phyloP scores from a whole-genome alignment of 2,888 invertebrate species.

The Chaitophorus viminalis region DNA sequence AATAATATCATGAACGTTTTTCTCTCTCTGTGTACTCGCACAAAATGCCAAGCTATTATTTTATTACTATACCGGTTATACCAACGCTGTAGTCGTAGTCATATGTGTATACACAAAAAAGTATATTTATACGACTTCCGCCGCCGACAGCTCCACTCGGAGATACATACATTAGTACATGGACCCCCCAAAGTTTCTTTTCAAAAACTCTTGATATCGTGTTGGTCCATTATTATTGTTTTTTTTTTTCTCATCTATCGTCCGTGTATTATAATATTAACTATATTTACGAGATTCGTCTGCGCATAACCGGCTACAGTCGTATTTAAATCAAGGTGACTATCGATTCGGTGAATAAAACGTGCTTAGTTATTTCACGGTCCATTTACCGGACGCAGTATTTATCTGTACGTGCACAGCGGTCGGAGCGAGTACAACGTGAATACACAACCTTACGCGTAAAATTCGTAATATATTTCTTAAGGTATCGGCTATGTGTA shows the following conservation, averaged over 20 bases:
- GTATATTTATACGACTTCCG: constrained; percentile 6
- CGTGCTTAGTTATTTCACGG: too few species aligned
- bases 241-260: background rate
- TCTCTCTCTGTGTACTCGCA: background rate
- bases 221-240: background rate
- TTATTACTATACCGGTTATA: background rate
- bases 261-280: background rate
- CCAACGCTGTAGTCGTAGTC: background rate
- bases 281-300: too few species aligned
- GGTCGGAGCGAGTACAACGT: too few species aligned
- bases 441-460: too few species aligned
- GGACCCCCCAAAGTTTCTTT: constrained; percentile 20
- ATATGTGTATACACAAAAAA: background rate
- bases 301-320: background rate
- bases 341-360: too few species aligned
- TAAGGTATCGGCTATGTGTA: too few species aligned
- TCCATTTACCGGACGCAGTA: too few species aligned
- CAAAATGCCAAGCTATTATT: background rate
- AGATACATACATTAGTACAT: background rate
- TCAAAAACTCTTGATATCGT: background rate
- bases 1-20: background rate
- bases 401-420: too few species aligned
- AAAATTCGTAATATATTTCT: too few species aligned
- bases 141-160: background rate
- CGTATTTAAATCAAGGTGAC: background rate